These are phyloP conservation scores for Mamestra brassicae DNA, from an alignment of 2,888 invertebrate species.

Conservation along the genomic window DNA sequence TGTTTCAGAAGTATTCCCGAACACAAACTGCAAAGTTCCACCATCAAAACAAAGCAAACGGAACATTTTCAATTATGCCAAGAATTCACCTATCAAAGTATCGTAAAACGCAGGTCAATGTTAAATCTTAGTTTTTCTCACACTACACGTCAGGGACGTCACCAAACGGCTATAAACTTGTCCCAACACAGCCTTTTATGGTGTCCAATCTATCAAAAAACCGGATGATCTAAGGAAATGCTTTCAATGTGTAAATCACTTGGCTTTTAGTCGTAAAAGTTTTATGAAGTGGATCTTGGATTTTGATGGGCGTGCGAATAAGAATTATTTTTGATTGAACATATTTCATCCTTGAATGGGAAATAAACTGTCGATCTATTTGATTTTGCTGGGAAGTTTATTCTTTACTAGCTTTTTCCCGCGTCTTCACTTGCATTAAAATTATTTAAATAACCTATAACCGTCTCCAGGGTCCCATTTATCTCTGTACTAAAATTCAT, in stretches of 20 bases:
- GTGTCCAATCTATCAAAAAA: constrained; percentile 60
- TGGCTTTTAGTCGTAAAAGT: constrained; percentile 51
- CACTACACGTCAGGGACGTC: constrained; percentile 44
- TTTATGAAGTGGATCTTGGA: constrained; percentile 34
- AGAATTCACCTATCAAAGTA: constrained; percentile 60
- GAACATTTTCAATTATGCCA: constrained; percentile 54
- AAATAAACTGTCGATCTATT: background rate
- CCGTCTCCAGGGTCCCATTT: too few species aligned
- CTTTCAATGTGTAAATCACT: constrained; percentile 58
- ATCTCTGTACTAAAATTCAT: too few species aligned
- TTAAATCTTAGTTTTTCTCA: constrained; percentile 53
- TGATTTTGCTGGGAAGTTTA: background rate
- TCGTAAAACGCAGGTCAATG: constrained; percentile 47
- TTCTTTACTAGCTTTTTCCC: background rate
- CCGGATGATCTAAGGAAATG: constrained; percentile 55
- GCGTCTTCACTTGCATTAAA: too few species aligned
- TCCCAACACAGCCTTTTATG: constrained; percentile 58
- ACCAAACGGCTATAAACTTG: constrained; percentile 51
- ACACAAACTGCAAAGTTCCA: background rate
- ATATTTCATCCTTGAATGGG: constrained; percentile 2
- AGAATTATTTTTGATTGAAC: constrained; percentile 7
- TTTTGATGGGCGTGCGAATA: constrained; percentile 45
- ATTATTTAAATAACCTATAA: too few species aligned
- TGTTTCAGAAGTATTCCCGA: background rate
- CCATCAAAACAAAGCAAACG: constrained; percentile 34